Base-by-base conservation (phyloP, 2,113 vertebrate species). In the Phasianus colchicus region DNA sequence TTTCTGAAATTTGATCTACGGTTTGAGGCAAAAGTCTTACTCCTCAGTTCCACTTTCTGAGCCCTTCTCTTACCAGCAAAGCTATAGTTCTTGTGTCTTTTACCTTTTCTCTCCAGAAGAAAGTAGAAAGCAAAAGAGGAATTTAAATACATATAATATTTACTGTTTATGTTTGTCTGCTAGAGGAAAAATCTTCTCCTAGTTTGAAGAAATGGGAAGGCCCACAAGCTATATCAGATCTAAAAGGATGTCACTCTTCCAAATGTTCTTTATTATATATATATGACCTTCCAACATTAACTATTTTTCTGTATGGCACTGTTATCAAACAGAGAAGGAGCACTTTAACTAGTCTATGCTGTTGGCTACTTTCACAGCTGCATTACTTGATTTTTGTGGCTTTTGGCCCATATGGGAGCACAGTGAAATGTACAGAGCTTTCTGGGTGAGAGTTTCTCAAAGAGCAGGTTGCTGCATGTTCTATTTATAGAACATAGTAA, bases 211-310 rank as follows among this genome's bases (percentile, higher is more conserved):
- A 73, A 58, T 50, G 0, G 5, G 20, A 52, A 71, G 5, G 15
- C 12, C 3, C 6, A 63, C 42, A 36, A 30, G 42, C 43, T 76
- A 40, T 16, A 38, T 38, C 60, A 65, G 32, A 65, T 32, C 25
- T 17, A 25, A 48, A 71, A 74, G 10, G 9, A 43, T 74, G 89
- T 85, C 38, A 29, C 3, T 77, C 27, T 86, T 77, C 30, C 65
- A 25, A 15, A 2, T 1, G 0, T 30, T 4, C 2, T 30, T 71
- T 74, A 20, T 20, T 24, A 15, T 9, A 61, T 77, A 47, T 17
- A 34, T 21, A 17, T 16, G 10, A 30, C 5, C 6, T 36, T 54
- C n/a, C 7, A 64, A 9, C 20, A 24, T 2, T 36, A 15, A 1
- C 2, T 66, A 4, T 36, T 2, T 48, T 75, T 61, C 30, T 80